Evolutionary conservation across 2,797 vertebrate genomes (phyloP).

Genomic region (Propithecus perrieri): DNA sequence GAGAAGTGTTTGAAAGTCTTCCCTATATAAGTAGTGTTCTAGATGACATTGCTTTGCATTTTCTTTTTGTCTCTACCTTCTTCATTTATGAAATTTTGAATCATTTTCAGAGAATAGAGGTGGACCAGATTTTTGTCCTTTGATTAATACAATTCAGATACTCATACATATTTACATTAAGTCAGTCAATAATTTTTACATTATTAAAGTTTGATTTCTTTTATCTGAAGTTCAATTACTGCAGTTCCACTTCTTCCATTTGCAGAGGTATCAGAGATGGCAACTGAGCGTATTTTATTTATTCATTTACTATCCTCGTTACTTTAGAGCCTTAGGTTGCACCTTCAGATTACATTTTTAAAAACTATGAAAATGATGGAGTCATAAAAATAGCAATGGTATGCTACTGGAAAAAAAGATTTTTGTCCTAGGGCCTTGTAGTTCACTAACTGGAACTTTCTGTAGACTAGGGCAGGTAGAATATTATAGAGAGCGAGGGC

Average conservation of each 20-base stretch:
- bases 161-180: background rate
- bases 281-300: slow-evolving; percentile 58
- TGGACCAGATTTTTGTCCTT: slow-evolving; percentile 1
- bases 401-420: slow-evolving; percentile 23
- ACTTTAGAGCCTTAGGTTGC: slow-evolving; percentile 64
- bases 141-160: background rate
- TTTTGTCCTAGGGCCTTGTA: slow-evolving; percentile 61
- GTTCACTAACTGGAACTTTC: slow-evolving; percentile 45
- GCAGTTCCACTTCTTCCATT: slow-evolving; percentile 39
- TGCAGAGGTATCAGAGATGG: background rate
- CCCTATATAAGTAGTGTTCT: background rate
- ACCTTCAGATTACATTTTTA: slow-evolving; percentile 70
- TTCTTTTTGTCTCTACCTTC: slow-evolving; percentile 24
- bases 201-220: slow-evolving; percentile 21
- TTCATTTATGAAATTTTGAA: slow-evolving; percentile 57
- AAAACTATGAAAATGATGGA: slow-evolving; percentile 70
- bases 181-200: background rate
- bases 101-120: slow-evolving; percentile 14
- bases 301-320: slow-evolving; percentile 54
- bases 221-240: slow-evolving; percentile 38
- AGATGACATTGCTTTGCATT: slow-evolving; percentile 8
- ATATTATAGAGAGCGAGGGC: slow-evolving; percentile 17
- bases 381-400: slow-evolving; percentile 63
- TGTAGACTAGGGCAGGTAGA: slow-evolving; percentile 45
- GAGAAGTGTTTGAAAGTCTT: background rate